Evolutionary conservation across 2,888 invertebrate genomes (phyloP), one percentile per base, ranked within the genome.

Genomic region (Rhopalosiphum nymphaeae): DNA sequence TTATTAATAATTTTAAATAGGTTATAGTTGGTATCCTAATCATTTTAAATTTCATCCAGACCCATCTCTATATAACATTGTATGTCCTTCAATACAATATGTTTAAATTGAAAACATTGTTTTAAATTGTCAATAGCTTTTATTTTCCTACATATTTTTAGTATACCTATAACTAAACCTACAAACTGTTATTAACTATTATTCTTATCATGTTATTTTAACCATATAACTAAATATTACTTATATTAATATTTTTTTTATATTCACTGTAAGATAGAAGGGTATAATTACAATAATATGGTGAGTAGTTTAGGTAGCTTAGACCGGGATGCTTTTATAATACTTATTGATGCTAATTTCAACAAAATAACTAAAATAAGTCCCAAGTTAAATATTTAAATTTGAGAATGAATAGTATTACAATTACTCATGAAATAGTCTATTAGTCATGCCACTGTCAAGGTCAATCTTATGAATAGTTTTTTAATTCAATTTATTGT

Each of bases 391-490:
- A 78, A 78, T 67, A 78, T 78, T 78, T 78, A 78, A 21, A 78
- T 36, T 36, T 36, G 10, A 21, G 7, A 36, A 78, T 78, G 9
- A 78, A 78, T 36, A 86, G 11, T 86, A 1, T 46, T n/a, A 44
- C 29, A 36, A 86, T 86, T 86, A 46, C 46, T n/a, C 86, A 86
- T 86, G 11, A 1, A 44, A 36, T 78, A 26, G 42, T 85, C 42
- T 16, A 86, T 86, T 49, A 46, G 46, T 86, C 86, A 86, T 29
- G 46, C 46, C 46, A 46, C 16, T 46, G n/a, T 86, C 86, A 86
- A 86, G 86, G 86, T 86, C 86, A 86, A 86, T 86, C 25, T 86
- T 29, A 46, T 46, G 29, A 16, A 86, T 86, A 46, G 4, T 86
- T 86, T 46, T 46, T 46, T 29, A 84, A 29, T 36, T 21, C 7